These are phyloP conservation scores for Peromyscus eremicus DNA, from an alignment of 2,797 vertebrate species.

Conservation along the genomic window DNA sequence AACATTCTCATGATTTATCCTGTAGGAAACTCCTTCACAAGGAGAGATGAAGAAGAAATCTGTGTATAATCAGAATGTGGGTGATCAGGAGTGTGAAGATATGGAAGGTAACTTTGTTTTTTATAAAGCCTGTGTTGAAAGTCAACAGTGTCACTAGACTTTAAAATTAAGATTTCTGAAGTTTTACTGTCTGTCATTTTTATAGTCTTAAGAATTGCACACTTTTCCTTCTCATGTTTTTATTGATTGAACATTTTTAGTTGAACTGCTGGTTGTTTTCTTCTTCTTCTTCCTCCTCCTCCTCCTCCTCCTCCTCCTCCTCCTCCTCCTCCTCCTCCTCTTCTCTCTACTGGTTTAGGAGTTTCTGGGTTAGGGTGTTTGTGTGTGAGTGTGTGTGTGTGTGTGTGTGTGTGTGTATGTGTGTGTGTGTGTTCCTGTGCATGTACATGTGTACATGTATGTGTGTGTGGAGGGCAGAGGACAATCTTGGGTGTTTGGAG, in stretches of 20 bases:
- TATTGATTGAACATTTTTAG: constrained; percentile 10
- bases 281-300: background rate
- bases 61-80: constrained; percentile 80
- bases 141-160: constrained; percentile 38
- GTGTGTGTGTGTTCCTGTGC: background rate
- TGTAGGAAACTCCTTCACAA: constrained; percentile 78
- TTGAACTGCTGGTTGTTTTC: background rate
- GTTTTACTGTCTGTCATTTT: constrained; percentile 51
- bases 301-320: background rate
- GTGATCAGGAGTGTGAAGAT: constrained; percentile 85
- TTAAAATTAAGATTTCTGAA: constrained; percentile 29
- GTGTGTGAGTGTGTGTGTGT: background rate
- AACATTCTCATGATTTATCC: constrained; percentile 65
- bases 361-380: background rate
- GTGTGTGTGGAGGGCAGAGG: background rate
- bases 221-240: background rate
- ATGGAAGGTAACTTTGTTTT: constrained; percentile 86
- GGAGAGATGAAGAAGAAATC: constrained; percentile 89
- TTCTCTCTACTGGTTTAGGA: background rate
- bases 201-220: constrained; percentile 30
- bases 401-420: background rate
- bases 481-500: background rate
- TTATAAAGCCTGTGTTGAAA: constrained; percentile 64
- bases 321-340: background rate
- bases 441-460: too few species aligned